Evolutionary conservation across 1,140 invertebrate species (phyloP), one percentile per base, ranked within the genome.

Genomic region (Nixonia krombeini): DNA sequence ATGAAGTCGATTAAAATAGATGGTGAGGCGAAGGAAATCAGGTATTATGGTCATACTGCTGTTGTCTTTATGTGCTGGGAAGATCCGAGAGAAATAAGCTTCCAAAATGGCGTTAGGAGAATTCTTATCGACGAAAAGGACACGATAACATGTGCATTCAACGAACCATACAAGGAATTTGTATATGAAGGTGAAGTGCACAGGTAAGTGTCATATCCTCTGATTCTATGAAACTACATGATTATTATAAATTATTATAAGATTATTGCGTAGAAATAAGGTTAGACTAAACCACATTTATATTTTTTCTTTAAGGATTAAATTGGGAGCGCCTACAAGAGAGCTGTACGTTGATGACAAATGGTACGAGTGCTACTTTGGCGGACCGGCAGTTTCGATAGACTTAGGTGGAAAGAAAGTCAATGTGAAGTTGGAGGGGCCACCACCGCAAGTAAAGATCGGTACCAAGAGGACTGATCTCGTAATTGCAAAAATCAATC

Each of bases 331-430:
- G 13, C 96, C 96, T 0, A 96, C 95, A 0, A 87, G 95, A 45
- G 96, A 99, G 80, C 85, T 99, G 0, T 96, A 92, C 66, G 91
- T 99, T 17, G 94, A 98, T 80, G 92, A 91, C 12, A 86, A 88
- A 21, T 93, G 91, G 87, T 96, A 94, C 72, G 93, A 96, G 74
- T 94, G 94, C 75, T 93, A 92, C 67, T 98, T 99, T 82, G 96
- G 96, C 41, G 96, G 96, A 2, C 91, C 94, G 29, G 91, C 94
- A 0, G 89, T 97, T 3, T 87, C 87, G 9, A 90, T 98, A n/a
- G 90, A 93, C 6, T 84, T 99, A 8, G 90, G 93, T 71, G 93
- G 93, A 0, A 90, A 92, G 62, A 86, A 90, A 31, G 89, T 92
- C 51, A 87, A 88, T 17, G 85, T 99, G 0, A 90, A 93, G 71